These are phyloP conservation scores for Drosophila mettleri DNA, from an alignment of 2,888 invertebrate genomes.

Conservation along the genomic window DNA sequence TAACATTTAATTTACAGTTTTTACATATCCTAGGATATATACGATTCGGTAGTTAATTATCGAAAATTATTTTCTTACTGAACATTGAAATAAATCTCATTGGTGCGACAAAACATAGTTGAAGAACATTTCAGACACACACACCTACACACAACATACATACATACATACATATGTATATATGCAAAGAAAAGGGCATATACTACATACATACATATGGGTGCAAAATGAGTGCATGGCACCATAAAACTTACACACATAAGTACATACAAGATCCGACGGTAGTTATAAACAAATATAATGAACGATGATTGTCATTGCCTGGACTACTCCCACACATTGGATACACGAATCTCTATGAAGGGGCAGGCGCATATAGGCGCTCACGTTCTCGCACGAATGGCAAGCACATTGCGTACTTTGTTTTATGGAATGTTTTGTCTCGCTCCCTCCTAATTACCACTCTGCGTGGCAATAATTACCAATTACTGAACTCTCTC, in stretches of 20 bases:
- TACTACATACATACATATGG: not conserved
- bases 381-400: slow-evolving; percentile 40
- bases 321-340: slow-evolving; percentile 61
- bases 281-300: slow-evolving; percentile 58
- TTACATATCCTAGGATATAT: too few relatives aligned
- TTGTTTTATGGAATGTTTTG: slow-evolving; percentile 67
- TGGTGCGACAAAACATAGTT: not conserved
- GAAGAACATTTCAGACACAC: not conserved
- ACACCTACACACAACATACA: not conserved
- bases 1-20: not conserved
- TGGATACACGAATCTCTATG: slow-evolving; percentile 10
- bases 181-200: too few relatives aligned
- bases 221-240: not conserved
- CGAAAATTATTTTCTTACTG: not conserved
- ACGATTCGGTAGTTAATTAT: not conserved
- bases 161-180: slow-evolving; percentile 2
- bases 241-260: not conserved
- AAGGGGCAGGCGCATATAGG: slow-evolving; percentile 27
- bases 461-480: slow-evolving; percentile 78
- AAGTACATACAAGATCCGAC: slow-evolving; percentile 45
- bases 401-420: slow-evolving; percentile 58
- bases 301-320: slow-evolving; percentile 68
- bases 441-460: slow-evolving; percentile 74
- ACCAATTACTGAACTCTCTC: slow-evolving; percentile 65
- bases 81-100: slow-evolving; percentile 1